phyloP scores from a whole-genome alignment of 1,140 invertebrate genomes.

The Cotesia chilonis region DNA sequence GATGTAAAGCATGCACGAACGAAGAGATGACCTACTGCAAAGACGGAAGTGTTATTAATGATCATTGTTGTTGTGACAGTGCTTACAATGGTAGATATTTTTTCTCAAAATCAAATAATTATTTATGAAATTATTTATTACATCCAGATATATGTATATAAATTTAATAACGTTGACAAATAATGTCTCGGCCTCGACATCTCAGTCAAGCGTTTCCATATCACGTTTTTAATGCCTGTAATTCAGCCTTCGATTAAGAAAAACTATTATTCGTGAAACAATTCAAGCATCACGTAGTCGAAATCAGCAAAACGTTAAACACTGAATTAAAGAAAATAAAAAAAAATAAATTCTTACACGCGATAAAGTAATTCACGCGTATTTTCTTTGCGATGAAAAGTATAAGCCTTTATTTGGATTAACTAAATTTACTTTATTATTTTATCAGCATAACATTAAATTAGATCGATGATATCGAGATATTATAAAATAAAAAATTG shows the following conservation, averaged over 20 bases:
- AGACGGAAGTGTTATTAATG: constrained; percentile 70
- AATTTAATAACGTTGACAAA: constrained; percentile 7
- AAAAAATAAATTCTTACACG: not conserved
- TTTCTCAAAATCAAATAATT: constrained; percentile 23
- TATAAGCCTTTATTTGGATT: constrained; percentile 9
- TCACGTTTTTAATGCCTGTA: constrained; percentile 5
- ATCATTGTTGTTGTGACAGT: constrained; percentile 78
- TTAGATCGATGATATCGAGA: too few species aligned
- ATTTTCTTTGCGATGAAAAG: too few species aligned
- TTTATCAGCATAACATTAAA: too few species aligned
- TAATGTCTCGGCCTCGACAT: constrained; percentile 13
- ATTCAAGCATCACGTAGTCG: constrained; percentile 52
- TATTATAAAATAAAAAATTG: not conserved
- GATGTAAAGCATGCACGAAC: constrained; percentile 71
- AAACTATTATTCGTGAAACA: constrained; percentile 30
- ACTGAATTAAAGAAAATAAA: not conserved
- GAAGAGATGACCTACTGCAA: constrained; percentile 74
- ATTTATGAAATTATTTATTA: constrained; percentile 11
- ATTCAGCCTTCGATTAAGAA: constrained; percentile 16
- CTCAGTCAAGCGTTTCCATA: constrained; percentile 27
- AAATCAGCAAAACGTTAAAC: constrained; percentile 9
- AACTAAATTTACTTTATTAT: constrained; percentile 15
- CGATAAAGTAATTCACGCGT: not conserved
- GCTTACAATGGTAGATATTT: constrained; percentile 52
- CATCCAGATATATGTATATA: not conserved